Base-by-base conservation (phyloP, 2,888 invertebrate genomes). In the Camponotus fellah region DNA sequence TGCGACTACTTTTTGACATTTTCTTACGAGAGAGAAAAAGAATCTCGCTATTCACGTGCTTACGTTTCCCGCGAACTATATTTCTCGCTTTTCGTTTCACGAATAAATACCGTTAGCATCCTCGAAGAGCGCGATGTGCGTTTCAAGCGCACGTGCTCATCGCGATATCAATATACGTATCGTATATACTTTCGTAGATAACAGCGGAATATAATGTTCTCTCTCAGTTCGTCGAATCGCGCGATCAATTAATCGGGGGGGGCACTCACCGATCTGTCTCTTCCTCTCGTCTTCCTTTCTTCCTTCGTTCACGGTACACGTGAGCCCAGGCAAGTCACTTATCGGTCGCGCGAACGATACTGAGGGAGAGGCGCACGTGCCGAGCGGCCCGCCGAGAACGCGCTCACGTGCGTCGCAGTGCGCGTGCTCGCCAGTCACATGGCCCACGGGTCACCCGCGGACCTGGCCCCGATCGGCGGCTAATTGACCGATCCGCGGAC, bases 351-450 rank as follows among this genome's bases (percentile, higher is more conserved):
- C 65, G 49, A 83, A 21, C 43, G 72, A 83, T 84, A 90, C 89
- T 90, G 90, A 82, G 80, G 66, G 53, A 79, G 69, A 34, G 72
- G 60, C 83, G 82, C 90, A 90, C 90, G 90, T 90, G 90, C 83
- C 65, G 65, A 83, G 85, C 82, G 83, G 65, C 71, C 26, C 68
- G 82, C 74, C 76, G 77, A 46, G 89, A 86, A 74, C 83, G 84
- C 85, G 77, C 76, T 53, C 53, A 53, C 82, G 85, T 85, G 82
- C 69, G 76, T 14, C 34, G 32, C 26, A 40, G 21, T 79, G 88
- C 87, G 90, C 87, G 14, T 89, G 90, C 85, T 86, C 71, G n/a
- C 5, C 82, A 9, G 65, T 72, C 37, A 32, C 71, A 68, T 71
- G 79, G 65, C 17, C 37, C 60, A 17, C 3, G 46, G 46, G 8